These are phyloP conservation scores for Geotrypetes seraphini DNA, from an alignment of 2,797 vertebrate genomes.

Conservation along the genomic window DNA sequence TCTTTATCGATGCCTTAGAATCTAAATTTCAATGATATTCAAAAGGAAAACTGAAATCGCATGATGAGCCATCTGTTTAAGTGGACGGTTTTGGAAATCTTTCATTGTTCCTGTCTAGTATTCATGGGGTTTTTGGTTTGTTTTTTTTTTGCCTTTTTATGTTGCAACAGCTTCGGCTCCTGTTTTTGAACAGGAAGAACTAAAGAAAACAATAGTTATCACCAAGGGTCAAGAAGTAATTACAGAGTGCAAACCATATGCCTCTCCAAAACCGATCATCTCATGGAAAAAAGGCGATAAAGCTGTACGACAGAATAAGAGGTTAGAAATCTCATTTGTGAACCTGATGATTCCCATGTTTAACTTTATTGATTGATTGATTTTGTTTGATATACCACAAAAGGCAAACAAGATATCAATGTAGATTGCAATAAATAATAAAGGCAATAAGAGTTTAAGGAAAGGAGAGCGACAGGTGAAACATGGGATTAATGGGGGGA, in stretches of 20 bases:
- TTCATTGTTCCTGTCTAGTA: not conserved
- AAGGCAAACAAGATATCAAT: too few relatives aligned
- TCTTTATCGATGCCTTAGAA: not conserved
- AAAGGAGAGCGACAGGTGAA: too few relatives aligned
- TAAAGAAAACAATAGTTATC: slow-evolving; percentile 69
- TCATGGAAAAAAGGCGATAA: slow-evolving; percentile 84
- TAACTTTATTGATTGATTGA: too few relatives aligned
- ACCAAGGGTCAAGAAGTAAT: slow-evolving; percentile 76
- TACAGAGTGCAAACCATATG: slow-evolving; percentile 81
- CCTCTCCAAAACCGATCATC: slow-evolving; percentile 80
- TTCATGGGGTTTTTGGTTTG: too few relatives aligned
- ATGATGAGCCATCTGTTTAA: not conserved
- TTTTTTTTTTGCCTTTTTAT: too few relatives aligned
- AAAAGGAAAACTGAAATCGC: not conserved
- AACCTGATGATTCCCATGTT: too few relatives aligned
- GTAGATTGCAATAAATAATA: too few relatives aligned
- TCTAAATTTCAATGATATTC: not conserved
- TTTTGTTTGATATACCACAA: too few relatives aligned
- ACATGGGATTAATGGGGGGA: too few relatives aligned
- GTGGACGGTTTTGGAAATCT: not conserved
- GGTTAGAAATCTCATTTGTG: slow-evolving; percentile 56
- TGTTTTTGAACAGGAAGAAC: slow-evolving; percentile 64
- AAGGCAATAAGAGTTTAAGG: too few relatives aligned
- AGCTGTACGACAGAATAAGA: slow-evolving; percentile 61
- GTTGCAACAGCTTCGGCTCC: slow-evolving; percentile 80